phyloP scores from a whole-genome alignment of 1,140 invertebrate genomes.

The Drosophila subobscura region DNA sequence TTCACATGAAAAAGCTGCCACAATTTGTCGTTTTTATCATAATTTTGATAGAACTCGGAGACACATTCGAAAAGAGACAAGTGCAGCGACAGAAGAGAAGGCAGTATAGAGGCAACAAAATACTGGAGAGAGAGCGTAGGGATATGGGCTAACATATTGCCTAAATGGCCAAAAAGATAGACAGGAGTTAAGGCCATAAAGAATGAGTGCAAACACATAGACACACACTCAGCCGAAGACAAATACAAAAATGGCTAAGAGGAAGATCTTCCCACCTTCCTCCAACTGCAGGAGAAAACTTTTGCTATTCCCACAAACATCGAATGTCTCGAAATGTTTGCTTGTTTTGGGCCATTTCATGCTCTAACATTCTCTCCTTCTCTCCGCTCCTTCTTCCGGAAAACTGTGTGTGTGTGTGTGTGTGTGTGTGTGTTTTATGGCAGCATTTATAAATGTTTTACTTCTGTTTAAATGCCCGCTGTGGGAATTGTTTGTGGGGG shows the following conservation, averaged over 20 bases:
- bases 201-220: too few species aligned
- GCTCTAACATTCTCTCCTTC: neutral
- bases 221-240: too few species aligned
- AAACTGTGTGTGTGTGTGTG: slow-evolving; percentile 10
- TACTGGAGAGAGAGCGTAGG: too few species aligned
- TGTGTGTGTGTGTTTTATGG: slow-evolving; percentile 46
- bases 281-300: neutral
- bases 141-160: too few species aligned
- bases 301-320: slow-evolving; percentile 13
- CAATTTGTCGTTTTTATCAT: slow-evolving; percentile 34
- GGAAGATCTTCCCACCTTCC: too few species aligned
- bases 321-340: neutral
- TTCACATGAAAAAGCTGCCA: slow-evolving; percentile 16
- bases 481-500: slow-evolving; percentile 49
- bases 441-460: slow-evolving; percentile 53
- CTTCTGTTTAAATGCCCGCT: slow-evolving; percentile 47
- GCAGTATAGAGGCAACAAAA: too few species aligned
- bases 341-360: slow-evolving; percentile 17
- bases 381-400: slow-evolving; percentile 16
- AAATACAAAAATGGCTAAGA: neutral
- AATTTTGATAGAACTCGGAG: slow-evolving; percentile 7
- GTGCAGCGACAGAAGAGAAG: too few species aligned
- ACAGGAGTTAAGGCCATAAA: too few species aligned
- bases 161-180: too few species aligned
- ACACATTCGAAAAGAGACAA: too few species aligned